These are phyloP conservation scores for Drosophila mimica DNA, from an alignment of 2,888 invertebrate species.

Conservation along the genomic window DNA sequence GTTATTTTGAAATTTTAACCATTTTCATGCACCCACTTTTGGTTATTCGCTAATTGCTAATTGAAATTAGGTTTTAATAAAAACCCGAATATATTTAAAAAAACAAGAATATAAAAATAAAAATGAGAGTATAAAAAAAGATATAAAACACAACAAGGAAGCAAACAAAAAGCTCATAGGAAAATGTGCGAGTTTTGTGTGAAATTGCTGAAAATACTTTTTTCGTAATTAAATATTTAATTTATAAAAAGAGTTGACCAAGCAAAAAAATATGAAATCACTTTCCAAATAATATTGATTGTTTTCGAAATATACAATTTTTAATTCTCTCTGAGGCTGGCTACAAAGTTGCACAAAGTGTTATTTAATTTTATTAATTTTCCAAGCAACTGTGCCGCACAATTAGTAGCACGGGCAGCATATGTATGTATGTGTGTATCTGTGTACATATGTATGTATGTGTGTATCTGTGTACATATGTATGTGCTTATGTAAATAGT, in stretches of 20 bases:
- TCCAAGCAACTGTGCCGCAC: neutral
- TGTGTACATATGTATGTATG: neutral
- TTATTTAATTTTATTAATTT: slow-evolving; percentile 18
- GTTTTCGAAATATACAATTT: neutral
- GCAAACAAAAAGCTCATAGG: slow-evolving; percentile 5
- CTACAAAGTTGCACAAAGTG: neutral
- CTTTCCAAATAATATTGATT: neutral
- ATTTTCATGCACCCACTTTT: neutral
- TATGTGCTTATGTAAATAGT: neutral
- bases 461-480: neutral
- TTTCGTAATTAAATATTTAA: neutral
- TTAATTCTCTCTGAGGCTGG: neutral
- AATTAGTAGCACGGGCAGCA: neutral
- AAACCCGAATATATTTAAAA: slow-evolving; percentile 8
- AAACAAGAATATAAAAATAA: no score
- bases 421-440: neutral
- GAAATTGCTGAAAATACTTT: neutral
- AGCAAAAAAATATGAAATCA: neutral
- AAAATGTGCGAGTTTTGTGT: slow-evolving; percentile 16
- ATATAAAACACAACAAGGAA: neutral
- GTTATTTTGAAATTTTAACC: neutral
- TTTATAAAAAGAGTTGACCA: neutral
- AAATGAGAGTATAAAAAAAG: neutral
- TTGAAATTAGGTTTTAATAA: slow-evolving; percentile 21
- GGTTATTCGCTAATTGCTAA: slow-evolving; percentile 9